phyloP scores from a whole-genome alignment of 1,140 invertebrate genomes.

The Calliopsis andreniformis region DNA sequence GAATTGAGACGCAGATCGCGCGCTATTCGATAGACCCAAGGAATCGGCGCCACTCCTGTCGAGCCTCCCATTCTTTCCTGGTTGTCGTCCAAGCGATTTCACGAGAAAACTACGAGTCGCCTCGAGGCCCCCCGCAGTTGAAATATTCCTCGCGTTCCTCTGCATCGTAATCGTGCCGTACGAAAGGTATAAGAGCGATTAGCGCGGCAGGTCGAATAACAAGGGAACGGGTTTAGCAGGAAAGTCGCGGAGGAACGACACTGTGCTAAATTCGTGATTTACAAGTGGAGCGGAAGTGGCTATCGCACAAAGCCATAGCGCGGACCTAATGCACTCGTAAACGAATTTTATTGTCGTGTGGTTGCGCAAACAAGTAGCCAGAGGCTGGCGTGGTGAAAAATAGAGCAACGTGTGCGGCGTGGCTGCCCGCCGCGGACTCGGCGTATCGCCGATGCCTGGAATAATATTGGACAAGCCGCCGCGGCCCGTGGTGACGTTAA shows the following conservation, averaged over 20 bases:
- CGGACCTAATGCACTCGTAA: constrained; percentile 70
- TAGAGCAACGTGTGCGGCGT: constrained; percentile 23
- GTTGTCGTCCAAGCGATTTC: too few relatives aligned
- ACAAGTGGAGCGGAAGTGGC: constrained; percentile 73
- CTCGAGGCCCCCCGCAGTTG: too few relatives aligned
- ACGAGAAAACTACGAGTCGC: too few relatives aligned
- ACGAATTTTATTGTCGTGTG: constrained; percentile 72
- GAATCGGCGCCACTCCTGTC: too few relatives aligned
- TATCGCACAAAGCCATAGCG: constrained; percentile 67
- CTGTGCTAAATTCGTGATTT: constrained; percentile 63
- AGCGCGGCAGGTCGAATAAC: neutral
- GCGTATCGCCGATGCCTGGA: constrained; percentile 16
- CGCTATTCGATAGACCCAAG: too few relatives aligned
- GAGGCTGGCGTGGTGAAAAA: constrained; percentile 42
- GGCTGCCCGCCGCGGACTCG: neutral
- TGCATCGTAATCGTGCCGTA: too few relatives aligned
- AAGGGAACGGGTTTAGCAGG: neutral
- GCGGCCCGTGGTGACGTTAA: neutral
- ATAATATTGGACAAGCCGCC: constrained; percentile 4
- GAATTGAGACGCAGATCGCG: too few relatives aligned
- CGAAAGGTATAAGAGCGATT: constrained; percentile 21
- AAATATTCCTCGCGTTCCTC: too few relatives aligned
- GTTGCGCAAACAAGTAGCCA: constrained; percentile 68
- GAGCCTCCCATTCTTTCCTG: too few relatives aligned
- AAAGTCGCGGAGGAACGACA: neutral